Evolutionary conservation across 53 echinoderm and acorn worm genomes (phyloP), one percentile per base, ranked within the genome.

Genomic region (Zoroaster sp.): DNA sequence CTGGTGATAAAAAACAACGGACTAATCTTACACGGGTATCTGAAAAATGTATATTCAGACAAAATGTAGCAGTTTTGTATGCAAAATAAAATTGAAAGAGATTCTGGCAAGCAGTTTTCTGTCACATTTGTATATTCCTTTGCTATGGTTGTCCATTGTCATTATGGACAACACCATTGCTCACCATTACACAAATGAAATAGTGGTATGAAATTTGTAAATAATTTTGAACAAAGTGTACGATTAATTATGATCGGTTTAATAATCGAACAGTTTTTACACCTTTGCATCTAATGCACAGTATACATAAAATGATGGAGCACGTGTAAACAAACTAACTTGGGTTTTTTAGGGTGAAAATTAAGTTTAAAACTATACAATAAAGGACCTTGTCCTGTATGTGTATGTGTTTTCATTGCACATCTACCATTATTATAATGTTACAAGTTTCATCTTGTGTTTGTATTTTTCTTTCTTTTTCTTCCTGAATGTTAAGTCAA

Each of bases 201-300:
- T 55, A 21, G 36, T 40, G 75, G 7, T 11, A 65, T 21, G 51
- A 35, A 38, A 36, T 11, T 35, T 85, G 85, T 85, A 85, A 85
- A 85, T 83, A 83, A 35, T 52, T 49, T 40, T 85, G 47, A 35
- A 35, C 2, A 20, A 46, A 55, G 35, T 18, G 39, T 30, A 70
- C 35, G 33, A 59, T 42, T 21, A 31, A 12, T 1, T 33, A 23
- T 14, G 34, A 18, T 13, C 37, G 35, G 47, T 51, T 32, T 25
- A 43, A 21, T 74, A 77, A 10, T 38, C 18, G 74, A n/a, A n/a
- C 12, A 46, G 34, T 78, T 83, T 71, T 44, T 70, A 85, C 71
- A 43, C 5, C 44, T 49, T 71, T 14, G 52, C 85, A 85, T 72
- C 17, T 45, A 85, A 85, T 85, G 85, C 85, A 85, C 71, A 47